A percentile compares a stretch with the other conserved stretches of the same genome.
Evolutionary conservation across 23 tunicate genomes (phyloP).

Genomic region (Trididemnum nubilum): DNA sequence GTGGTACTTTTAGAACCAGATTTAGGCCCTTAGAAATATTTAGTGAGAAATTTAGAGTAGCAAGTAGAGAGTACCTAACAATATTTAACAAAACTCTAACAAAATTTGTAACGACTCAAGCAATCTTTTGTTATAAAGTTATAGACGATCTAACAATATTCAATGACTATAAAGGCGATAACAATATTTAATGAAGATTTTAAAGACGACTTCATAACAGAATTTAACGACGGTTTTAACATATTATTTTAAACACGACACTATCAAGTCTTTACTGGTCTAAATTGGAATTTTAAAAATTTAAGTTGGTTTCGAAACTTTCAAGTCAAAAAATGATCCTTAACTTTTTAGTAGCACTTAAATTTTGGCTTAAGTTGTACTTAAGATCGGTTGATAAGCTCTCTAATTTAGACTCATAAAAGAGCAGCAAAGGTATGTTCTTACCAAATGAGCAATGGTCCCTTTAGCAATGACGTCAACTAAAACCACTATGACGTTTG

Average conservation of each 20-base stretch:
- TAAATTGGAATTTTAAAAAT: background rate
- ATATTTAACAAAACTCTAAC: too few species aligned
- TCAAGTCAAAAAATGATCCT: background rate
- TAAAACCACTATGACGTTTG: constrained; percentile 15
- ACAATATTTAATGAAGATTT: too few species aligned
- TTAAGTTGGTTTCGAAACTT: background rate
- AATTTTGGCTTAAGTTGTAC: background rate
- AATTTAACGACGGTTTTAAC: background rate
- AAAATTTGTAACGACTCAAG: too few species aligned
- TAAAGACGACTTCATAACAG: background rate
- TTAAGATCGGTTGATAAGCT: background rate
- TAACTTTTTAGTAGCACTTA: background rate
- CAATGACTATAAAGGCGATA: background rate
- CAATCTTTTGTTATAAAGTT: too few species aligned
- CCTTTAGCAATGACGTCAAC: constrained; percentile 30
- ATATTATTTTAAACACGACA: background rate
- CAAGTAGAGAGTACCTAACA: too few species aligned
- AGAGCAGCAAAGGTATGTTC: background rate
- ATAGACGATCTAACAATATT: background rate
- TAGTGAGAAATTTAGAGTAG: too few species aligned
- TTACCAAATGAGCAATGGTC: constrained; percentile 25
- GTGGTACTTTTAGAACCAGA: too few species aligned
- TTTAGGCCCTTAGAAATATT: too few species aligned
- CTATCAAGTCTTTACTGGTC: background rate
- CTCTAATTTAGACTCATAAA: background rate